Evolutionary conservation across 2,113 vertebrate species (phyloP), one percentile per base, ranked within the genome.

Genomic region (Dromiciops gliroides): DNA sequence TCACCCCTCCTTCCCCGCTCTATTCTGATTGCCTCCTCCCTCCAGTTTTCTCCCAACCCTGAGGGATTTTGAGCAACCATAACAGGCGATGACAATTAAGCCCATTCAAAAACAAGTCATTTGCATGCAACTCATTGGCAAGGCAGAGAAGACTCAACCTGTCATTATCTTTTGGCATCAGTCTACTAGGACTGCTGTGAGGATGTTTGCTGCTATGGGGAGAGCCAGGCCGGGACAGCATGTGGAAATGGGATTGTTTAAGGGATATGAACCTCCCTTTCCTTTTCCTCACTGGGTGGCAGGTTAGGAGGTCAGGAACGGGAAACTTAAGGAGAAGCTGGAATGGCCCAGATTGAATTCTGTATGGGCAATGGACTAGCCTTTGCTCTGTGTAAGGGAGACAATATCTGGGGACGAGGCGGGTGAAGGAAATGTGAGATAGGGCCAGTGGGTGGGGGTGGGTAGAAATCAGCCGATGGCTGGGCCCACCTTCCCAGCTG

Each of bases 131-230:
- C 96, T 98, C 98, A 98, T 98, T 98, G 97, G 97, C 97, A 97
- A 98, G 98, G 98, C 98, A 52, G 98, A 98, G 98, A 98, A 98
- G 98, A 98, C 98, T 98, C 98, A 98, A 97, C 98, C 98, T 98
- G 98, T 98, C 98, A 98, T 98, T 98, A 98, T 95, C 96, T 97
- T 97, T 98, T 98, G 98, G 98, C 98, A 98, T 98, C 96, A 98
- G 97, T 83, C 96, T 94, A 94, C 95, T 94, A 92, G 6, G 47
- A 83, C 12, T 89, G 95, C 92, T 37, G 90, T 52, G 89, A 93
- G 83, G 95, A 97, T 95, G 94, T 97, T 49, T 25, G 95, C 95
- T 91, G 96, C 95, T 92, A 88, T 89, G 94, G 92, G 90, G 19
- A 31, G 89, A 92, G 95, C 94, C 56, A 56, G 97, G 92, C 94